Conservation (phyloP, 1,140 invertebrate species). For the Drosophila varians region DNA sequence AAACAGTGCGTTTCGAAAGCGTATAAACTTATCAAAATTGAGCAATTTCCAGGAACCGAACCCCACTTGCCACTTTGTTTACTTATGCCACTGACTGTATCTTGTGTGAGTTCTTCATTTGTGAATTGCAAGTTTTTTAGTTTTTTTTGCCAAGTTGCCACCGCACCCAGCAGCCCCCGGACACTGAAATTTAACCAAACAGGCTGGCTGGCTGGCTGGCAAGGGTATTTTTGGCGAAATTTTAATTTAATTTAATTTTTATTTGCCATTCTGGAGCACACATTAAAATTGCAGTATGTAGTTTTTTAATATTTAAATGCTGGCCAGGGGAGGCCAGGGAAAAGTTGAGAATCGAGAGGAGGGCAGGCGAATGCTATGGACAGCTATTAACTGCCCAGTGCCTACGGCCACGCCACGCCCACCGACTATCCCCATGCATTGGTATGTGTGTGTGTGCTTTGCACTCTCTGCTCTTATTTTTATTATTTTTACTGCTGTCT, state of each 20-base stretch:
- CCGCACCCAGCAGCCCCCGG: not conserved
- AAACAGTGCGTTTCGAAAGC: constrained; percentile 29
- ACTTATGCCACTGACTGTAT: not conserved
- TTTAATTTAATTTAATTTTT: constrained; percentile 75
- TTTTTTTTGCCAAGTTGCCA: constrained; percentile 15
- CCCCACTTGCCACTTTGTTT: not conserved
- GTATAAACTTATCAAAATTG: not conserved
- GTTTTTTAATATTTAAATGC: constrained; percentile 71
- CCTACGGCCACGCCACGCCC: constrained; percentile 21
- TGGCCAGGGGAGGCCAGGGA: constrained; percentile 1
- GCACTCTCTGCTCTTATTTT: constrained; percentile 47
- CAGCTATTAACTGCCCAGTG: constrained; percentile 44
- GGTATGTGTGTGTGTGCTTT: not conserved
- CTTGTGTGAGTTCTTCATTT: constrained; percentile 12
- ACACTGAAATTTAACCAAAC: constrained; percentile 36
- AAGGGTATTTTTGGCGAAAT: constrained; percentile 50
- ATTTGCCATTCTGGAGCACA: constrained; percentile 68
- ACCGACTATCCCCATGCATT: not conserved
- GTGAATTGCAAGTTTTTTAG: constrained; percentile 20
- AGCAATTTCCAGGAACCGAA: too few relatives aligned
- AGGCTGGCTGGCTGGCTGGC: constrained; percentile 40
- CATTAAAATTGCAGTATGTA: constrained; percentile 65
- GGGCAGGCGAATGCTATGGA: not conserved
- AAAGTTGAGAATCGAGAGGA: not conserved
- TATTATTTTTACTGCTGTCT: constrained; percentile 66